phyloP scores from a whole-genome alignment of 2,888 invertebrate species.

The Caenorhabditis sinica region DNA sequence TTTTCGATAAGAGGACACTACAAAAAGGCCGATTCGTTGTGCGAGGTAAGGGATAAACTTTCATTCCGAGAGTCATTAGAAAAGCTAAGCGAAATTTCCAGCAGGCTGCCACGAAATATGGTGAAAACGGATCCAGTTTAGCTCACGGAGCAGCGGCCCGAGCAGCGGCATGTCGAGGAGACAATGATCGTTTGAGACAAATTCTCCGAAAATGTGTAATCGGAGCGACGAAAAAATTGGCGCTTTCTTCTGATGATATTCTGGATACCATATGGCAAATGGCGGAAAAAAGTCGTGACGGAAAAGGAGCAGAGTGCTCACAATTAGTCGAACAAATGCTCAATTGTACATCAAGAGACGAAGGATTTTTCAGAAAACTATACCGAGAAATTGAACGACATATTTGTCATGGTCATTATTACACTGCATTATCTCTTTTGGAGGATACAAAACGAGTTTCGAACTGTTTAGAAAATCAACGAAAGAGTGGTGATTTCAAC shows the following conservation, averaged over 20 bases:
- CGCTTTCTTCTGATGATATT: conserved; percentile 61
- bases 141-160: conserved; percentile 71
- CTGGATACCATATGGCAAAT: conserved; percentile 75
- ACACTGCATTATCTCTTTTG: conserved; percentile 72
- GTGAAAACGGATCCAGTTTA: conserved; percentile 41
- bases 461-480: conserved; percentile 70
- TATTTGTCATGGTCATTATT: conserved; percentile 74
- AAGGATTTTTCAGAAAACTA: conserved; percentile 73
- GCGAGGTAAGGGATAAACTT: conserved; percentile 59
- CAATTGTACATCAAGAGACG: conserved; percentile 63
- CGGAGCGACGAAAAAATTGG: conserved; percentile 44
- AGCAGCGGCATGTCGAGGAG: conserved; percentile 71
- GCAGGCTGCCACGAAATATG: conserved; percentile 69
- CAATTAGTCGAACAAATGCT: conserved; percentile 74
- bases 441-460: conserved; percentile 69
- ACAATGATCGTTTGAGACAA: conserved; percentile 69
- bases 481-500: conserved; percentile 51
- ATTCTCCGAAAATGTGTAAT: conserved; percentile 63
- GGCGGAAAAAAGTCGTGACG: conserved; percentile 69
- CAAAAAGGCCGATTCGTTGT: conserved; percentile 71
- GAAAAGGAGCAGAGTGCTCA: conserved; percentile 66
- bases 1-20: conserved; percentile 69
- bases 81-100: conserved; percentile 39
- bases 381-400: conserved; percentile 75
- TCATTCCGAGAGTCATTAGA: not conserved